Conservation (phyloP, 1,140 invertebrate species). For the Fopius arisanus region DNA sequence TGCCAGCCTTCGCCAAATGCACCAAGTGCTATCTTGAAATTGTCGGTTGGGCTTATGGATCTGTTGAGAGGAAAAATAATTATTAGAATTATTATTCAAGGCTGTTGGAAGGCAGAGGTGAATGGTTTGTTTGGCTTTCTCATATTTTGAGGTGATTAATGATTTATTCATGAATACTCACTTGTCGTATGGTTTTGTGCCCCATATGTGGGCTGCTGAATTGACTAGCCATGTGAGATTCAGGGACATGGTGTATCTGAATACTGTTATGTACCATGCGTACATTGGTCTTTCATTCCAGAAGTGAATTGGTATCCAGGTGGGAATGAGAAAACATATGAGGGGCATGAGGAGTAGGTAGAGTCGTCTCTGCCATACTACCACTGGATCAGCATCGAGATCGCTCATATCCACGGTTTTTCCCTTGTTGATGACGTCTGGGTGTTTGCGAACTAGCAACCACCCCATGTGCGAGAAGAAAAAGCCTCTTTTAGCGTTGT, state of each 20-base stretch:
- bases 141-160: background rate
- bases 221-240: conserved; percentile 91
- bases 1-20: conserved; percentile 76
- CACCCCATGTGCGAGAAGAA: conserved; percentile 95
- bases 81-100: background rate
- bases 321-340: conserved; percentile 81
- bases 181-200: conserved; percentile 70
- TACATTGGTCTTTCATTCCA: conserved; percentile 72
- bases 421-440: conserved; percentile 83
- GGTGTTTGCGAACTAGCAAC: conserved; percentile 86
- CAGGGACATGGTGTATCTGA: conserved; percentile 75
- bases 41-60: conserved; percentile 68
- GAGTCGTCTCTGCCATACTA: conserved; percentile 73
- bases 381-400: conserved; percentile 75
- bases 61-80: conserved; percentile 42
- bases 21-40: conserved; percentile 51
- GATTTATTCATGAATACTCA: conserved; percentile 51
- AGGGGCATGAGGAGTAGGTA: conserved; percentile 78
- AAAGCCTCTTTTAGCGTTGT: conserved; percentile 85
- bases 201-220: conserved; percentile 83
- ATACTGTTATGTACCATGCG: conserved; percentile 69
- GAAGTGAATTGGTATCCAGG: conserved; percentile 72
- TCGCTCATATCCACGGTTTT: conserved; percentile 83
- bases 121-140: no score
- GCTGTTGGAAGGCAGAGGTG: no score